Percentiles rank a stretch among this genome's conserved stretches.
phyloP scores from a whole-genome alignment of 2,888 invertebrate genomes.

The Biston betularia region DNA sequence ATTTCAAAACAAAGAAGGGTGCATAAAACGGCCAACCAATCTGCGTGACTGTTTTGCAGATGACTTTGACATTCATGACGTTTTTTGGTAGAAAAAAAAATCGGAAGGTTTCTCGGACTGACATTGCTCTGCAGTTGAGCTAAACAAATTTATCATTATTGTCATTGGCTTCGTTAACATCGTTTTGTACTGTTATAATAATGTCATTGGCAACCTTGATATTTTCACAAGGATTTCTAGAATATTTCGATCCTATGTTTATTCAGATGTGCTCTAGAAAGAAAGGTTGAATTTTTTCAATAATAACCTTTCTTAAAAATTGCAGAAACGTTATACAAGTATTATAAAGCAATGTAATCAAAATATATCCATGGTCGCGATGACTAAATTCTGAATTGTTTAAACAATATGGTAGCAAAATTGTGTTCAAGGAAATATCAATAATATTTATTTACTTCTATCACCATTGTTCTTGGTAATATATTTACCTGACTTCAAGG shows the following conservation, averaged over 20 bases:
- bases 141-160: too few species aligned
- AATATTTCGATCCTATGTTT: conserved; percentile 16
- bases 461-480: conserved; percentile 1
- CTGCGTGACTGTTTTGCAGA: too few species aligned
- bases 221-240: conserved; percentile 25
- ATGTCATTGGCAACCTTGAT: conserved; percentile 25
- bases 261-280: conserved; percentile 30
- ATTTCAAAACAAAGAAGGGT: too few species aligned
- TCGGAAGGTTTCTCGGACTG: too few species aligned
- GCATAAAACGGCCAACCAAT: too few species aligned
- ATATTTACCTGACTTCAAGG: not conserved
- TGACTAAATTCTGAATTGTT: conserved; percentile 27
- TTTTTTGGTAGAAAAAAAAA: not conserved
- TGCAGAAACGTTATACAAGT: conserved; percentile 6
- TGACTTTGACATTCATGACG: too few species aligned
- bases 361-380: conserved; percentile 24
- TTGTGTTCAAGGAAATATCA: conserved; percentile 23
- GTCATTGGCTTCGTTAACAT: not conserved
- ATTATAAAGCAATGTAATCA: conserved; percentile 27
- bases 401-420: conserved; percentile 13
- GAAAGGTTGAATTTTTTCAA: conserved; percentile 26
- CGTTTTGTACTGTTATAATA: not conserved
- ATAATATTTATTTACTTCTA: not conserved
- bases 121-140: not conserved
- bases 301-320: conserved; percentile 23